Base-by-base conservation (phyloP, 1,140 invertebrate genomes). In the Lithobius niger region DNA sequence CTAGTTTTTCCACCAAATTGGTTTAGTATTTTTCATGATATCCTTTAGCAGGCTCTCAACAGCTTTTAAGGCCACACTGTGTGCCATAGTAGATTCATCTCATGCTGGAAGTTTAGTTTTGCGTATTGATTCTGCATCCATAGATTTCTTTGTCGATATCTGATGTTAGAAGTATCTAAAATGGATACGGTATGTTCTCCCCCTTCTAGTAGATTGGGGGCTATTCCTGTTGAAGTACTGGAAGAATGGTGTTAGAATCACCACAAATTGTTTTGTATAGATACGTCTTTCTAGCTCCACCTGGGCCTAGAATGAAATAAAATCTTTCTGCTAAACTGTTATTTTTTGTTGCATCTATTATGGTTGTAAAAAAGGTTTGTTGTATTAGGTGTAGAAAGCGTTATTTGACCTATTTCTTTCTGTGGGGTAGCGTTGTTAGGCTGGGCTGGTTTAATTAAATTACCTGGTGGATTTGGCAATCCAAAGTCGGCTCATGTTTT, bases 1-100 rank as follows among this genome's bases (percentile, higher is more conserved):
- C 64, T 47, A 4, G 59, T 43, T 36, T 57, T 59, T 21, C 66
- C 64, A 19, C 64, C 62, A 54, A 64, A 69, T 47, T 57, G 63
- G 21, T 40, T 26, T 13, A 26, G n/a, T 2, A 25, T 36, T 56
- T 27, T 58, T 45, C 19, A 36, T 55, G 16, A 69, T 25, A 27
- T 66, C 61, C 54, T 54, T 27, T 26, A 68, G 40, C 10, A 59
- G 43, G 4, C 22, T 31, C 26, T 64, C 52, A 4, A 65, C 48
- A 10, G 55, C 57, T 24, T 60, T 42, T 44, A 66, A 48, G 15
- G 59, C 60, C 26, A 54, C 22, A 15, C 25, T 54, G 10, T 43
- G 51, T 16, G 45, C 42, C 61, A 67, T 66, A 3, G 62, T 54
- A 4, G 45, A 49, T 58, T 68, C 64, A 52, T 67, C 66, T 54